Evolutionary conservation across 2,888 invertebrate genomes (phyloP).

Genomic region (Diplazon laetatorius): DNA sequence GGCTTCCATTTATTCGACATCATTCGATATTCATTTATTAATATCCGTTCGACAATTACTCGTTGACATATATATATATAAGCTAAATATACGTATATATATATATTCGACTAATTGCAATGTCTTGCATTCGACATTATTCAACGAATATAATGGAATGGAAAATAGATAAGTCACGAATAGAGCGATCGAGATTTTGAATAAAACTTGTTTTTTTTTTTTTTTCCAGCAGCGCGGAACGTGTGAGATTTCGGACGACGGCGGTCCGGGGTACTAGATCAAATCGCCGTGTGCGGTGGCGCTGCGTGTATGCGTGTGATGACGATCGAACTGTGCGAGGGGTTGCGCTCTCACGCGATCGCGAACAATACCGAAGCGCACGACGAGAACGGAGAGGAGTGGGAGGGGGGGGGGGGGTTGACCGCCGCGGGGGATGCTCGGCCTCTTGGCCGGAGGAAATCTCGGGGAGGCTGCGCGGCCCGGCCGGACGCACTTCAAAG

Average conservation of each 20-base stretch:
- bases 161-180: neutral
- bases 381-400: too few species aligned
- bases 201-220: too few species aligned
- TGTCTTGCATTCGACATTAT: too few species aligned
- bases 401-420: too few species aligned
- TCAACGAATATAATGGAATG: neutral
- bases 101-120: too few species aligned
- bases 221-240: constrained; percentile 48
- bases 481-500: constrained; percentile 33
- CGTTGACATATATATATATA: too few species aligned
- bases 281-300: constrained; percentile 42
- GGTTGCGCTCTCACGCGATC: constrained; percentile 61
- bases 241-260: constrained; percentile 52
- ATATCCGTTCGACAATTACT: neutral
- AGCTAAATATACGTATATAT: too few species aligned
- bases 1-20: neutral
- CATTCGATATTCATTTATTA: neutral
- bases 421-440: constrained; percentile 55
- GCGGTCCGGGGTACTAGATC: constrained; percentile 49
- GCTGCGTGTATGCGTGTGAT: constrained; percentile 17
- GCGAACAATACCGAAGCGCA: constrained; percentile 53
- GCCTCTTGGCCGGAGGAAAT: constrained; percentile 57
- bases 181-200: neutral
- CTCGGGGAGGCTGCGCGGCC: constrained; percentile 54
- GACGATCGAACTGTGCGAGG: constrained; percentile 58